A percentile compares a stretch with the other conserved stretches of the same genome.
Conservation (phyloP, 2,113 vertebrate species). For the Megaceryle torquata region DNA sequence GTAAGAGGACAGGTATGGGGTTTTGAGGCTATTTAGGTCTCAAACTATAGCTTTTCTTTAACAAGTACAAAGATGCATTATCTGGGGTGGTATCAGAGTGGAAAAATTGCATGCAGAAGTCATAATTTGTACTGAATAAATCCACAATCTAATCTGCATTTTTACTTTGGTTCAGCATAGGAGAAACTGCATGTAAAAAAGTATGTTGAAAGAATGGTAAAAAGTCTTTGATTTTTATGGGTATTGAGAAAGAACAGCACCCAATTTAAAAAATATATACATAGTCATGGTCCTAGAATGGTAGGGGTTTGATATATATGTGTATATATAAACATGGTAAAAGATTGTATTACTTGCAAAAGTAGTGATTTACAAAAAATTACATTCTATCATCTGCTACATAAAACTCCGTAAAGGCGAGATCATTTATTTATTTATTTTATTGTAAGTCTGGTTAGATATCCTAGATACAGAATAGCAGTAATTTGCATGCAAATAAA, state of each 20-base stretch:
- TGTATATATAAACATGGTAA: not conserved
- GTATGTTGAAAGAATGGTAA: not conserved
- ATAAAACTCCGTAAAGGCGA: not conserved
- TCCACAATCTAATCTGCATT: not conserved
- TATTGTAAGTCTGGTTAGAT: not conserved
- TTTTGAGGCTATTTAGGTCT: not conserved
- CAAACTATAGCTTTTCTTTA: not conserved
- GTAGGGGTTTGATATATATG: no score
- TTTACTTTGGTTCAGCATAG: not conserved
- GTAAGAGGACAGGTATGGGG: not conserved
- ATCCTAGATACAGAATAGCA: not conserved
- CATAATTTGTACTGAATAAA: not conserved
- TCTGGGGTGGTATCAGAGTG: not conserved
- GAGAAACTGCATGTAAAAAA: not conserved
- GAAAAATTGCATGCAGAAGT: not conserved
- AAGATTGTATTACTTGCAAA: not conserved
- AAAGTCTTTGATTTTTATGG: not conserved
- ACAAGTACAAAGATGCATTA: not conserved
- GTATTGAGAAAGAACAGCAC: not conserved
- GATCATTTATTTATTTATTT: not conserved
- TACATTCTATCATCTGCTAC: not conserved
- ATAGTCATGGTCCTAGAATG: no score
- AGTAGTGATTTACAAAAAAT: not conserved
- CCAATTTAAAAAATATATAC: not conserved
- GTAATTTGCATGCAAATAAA: conserved; percentile 29